Base-by-base conservation (phyloP, 2,888 invertebrate species). In the Scaptomyza cyrtandrae region DNA sequence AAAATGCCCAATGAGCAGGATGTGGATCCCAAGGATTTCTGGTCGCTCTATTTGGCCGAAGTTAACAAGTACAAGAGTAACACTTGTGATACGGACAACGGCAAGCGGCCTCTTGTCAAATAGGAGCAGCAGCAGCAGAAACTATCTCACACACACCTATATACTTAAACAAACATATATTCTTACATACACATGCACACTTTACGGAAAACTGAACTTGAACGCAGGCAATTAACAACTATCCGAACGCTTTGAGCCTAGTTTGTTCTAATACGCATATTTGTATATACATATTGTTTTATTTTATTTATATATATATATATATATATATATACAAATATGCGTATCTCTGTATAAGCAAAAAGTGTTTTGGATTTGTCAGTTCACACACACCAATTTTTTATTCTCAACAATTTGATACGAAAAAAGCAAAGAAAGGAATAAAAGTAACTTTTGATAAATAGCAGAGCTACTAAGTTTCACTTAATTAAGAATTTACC, bases 1-100 rank as follows among this genome's bases (percentile, higher is more conserved):
- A 96, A 96, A 90, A 94, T 94, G 24, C 95, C 95, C 77, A 93
- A 93, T 49, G 93, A 94, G 19, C 78, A 85, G 13, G 90, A 86
- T 39, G 90, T 90, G 27, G 93, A 93, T 72, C 95, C 95, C 0
- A 96, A 96, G 90, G 98, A 98, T 92, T 97, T 98, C 13, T 98
- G 98, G 98, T 96, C 97, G 0, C 94, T 97, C 29, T 98, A 98
- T 90, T 95, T 98, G 95, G 96, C 96, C 69, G 98, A 98, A 94
- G 98, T 98, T 16, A 96, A 97, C 90, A 96, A 96, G 90, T 98
- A 98, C 91, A 96, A 97, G 90, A 97, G 97, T 91, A 96, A 97
- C 57, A 97, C 97, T 71, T 98, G 98, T 92, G 97, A 98, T 91
- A 97, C 97, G 85, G 98, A 98, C 90, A 94, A 96, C 75, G 98